Evolutionary conservation across 2,888 invertebrate species (phyloP), one percentile per base, ranked within the genome.

Genomic region (Ceraclea dissimilis): DNA sequence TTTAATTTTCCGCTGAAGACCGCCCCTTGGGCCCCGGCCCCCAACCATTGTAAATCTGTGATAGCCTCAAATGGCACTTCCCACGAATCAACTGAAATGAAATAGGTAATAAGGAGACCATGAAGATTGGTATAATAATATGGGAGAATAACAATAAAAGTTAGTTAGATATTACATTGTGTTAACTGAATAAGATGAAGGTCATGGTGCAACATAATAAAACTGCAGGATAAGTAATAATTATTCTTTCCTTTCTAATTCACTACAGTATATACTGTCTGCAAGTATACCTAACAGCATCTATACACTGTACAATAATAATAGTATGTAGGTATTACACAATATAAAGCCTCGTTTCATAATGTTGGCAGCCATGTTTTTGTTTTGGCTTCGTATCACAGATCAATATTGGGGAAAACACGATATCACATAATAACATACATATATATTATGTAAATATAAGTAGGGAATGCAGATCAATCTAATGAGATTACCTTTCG

Each of bases 21-120:
- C 0, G 93, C 90, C 4, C 97, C 97, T 71, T 98, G 97, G 4
- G 96, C 95, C 1, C 98, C 98, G 58, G 93, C 90, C 0, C 96
- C 97, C 54, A 98, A 74, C 85, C 92, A 97, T 66, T 90, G 83
- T 54, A 97, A 76, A 65, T 94, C 90, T 2, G 73, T 88, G 62
- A 98, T 91, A 17, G 84, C 80, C 68, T 96, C 94, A 72, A 94
- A 95, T 1, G 93, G 89, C 60, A 97, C 91, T 73, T 96, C 95
- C 97, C 97, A 97, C 65, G 90, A 86, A 71, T 93, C 93, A 73
- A 73, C 67, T 76, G 65, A 60, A 63, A n/a, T n/a, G n/a, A n/a
- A 46, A 31, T 4, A 11, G 47, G n/a, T n/a, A n/a, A n/a, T n/a
- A 22, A 54, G 39, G 49, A 48, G 65, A 62, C 68, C 67, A 51